Percentiles rank a stretch among this genome's conserved stretches.
Conservation (phyloP, 1,140 invertebrate genomes). For the Psix sp. region DNA sequence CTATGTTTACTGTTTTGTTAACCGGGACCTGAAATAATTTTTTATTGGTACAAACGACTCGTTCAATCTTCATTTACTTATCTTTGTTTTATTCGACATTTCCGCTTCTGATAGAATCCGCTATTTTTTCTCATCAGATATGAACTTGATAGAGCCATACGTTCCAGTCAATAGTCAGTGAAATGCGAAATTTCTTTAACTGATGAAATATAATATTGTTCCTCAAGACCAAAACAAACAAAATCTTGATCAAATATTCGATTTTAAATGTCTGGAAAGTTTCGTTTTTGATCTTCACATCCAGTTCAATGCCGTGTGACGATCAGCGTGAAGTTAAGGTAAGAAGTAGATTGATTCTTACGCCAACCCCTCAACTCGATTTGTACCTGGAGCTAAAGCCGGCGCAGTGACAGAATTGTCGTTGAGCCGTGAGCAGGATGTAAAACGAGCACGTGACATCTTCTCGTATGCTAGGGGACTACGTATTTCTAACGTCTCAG, state of each 20-base stretch:
- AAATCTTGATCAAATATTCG: too few relatives aligned
- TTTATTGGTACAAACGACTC: too few relatives aligned
- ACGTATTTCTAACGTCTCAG: conserved; percentile 46
- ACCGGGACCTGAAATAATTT: too few relatives aligned
- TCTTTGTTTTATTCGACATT: too few relatives aligned
- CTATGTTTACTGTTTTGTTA: too few relatives aligned
- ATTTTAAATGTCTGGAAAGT: conserved; percentile 30
- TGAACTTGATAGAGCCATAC: too few relatives aligned
- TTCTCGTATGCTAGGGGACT: conserved; percentile 27
- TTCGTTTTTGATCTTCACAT: conserved; percentile 40
- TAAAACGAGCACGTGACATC: conserved; percentile 63
- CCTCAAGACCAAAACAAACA: conserved; percentile 11
- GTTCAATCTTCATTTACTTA: too few relatives aligned
- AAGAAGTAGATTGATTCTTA: conserved; percentile 72
- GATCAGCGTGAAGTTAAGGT: conserved; percentile 54
- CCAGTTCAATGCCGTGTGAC: conserved; percentile 49
- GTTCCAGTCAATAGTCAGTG: too few relatives aligned
- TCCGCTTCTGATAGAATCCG: too few relatives aligned
- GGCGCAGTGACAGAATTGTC: conserved; percentile 59
- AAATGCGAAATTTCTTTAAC: conserved; percentile 23
- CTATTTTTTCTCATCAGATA: too few relatives aligned
- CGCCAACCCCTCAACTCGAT: conserved; percentile 69
- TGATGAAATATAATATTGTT: conserved; percentile 42
- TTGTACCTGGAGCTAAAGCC: conserved; percentile 68
- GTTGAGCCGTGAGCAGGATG: conserved; percentile 67